phyloP scores from a whole-genome alignment of 2,888 invertebrate species.

The Malacosoma neustria region DNA sequence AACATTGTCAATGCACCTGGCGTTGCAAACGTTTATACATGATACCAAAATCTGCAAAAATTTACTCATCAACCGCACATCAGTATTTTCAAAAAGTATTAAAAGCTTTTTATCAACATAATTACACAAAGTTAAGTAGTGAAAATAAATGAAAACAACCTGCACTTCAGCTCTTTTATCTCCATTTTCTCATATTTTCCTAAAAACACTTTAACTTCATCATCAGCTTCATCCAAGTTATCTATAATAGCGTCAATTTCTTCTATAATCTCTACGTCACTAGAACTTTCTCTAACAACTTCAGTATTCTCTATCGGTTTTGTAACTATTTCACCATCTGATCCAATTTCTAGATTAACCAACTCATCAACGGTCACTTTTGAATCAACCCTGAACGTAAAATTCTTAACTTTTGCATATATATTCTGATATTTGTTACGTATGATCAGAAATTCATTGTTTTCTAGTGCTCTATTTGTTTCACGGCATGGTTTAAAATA shows the following conservation, averaged over 20 bases:
- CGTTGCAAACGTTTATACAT: no score
- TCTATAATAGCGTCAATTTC: conserved; percentile 53
- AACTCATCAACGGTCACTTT: conserved; percentile 34
- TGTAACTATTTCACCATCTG: conserved; percentile 53
- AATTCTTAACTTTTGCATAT: conserved; percentile 45
- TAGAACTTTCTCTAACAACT: conserved; percentile 40
- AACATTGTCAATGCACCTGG: no score
- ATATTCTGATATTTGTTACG: conserved; percentile 64
- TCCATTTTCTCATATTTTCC: conserved; percentile 43
- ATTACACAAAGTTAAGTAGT: no score
- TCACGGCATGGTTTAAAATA: conserved; percentile 47
- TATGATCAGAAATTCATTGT: conserved; percentile 58
- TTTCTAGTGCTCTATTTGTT: conserved; percentile 44
- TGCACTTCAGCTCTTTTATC: conserved; percentile 47
- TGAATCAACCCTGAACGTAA: conserved; percentile 23
- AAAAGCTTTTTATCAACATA: no score
- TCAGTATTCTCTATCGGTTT: conserved; percentile 37
- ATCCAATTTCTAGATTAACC: conserved; percentile 59
- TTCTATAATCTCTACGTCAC: conserved; percentile 57
- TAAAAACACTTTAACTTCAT: conserved; percentile 56
- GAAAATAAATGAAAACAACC: conserved; percentile 25
- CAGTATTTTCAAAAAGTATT: no score
- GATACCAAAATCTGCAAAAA: no score
- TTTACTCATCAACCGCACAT: no score
- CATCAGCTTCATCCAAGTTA: conserved; percentile 60